Percentiles rank a stretch among this genome's conserved stretches.
phyloP scores from a whole-genome alignment of 2,113 vertebrate species.

The Sinocyclocheilus grahami region DNA sequence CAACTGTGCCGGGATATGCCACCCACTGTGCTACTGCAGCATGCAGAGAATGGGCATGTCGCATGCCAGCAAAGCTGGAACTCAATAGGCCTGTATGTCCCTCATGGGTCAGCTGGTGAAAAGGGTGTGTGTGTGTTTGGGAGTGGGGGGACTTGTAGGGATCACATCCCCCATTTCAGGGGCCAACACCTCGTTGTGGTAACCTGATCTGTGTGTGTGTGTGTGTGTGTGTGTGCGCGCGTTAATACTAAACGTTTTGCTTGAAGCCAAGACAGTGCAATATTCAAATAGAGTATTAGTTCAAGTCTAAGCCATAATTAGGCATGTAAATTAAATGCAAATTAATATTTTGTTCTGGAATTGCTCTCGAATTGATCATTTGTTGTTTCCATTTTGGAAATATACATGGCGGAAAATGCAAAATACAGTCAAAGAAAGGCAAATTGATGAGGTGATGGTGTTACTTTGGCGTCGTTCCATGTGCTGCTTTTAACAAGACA shows the following conservation, averaged over 20 bases:
- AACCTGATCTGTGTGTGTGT: conserved; percentile 38
- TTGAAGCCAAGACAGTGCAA: conserved; percentile 5
- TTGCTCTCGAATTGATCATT: neutral
- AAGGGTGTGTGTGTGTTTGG: conserved; percentile 38
- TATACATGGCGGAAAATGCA: neutral
- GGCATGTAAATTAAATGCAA: neutral
- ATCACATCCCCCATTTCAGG: conserved; percentile 40
- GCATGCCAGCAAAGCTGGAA: conserved; percentile 74
- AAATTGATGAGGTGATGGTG: conserved; percentile 11
- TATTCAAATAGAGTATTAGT: neutral
- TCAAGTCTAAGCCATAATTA: conserved; percentile 1
- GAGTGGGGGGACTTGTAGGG: conserved; percentile 14
- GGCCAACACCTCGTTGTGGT: conserved; percentile 31
- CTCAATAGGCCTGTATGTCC: conserved; percentile 64
- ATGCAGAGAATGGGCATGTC: conserved; percentile 67
- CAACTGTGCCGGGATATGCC: conserved; percentile 75
- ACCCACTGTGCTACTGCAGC: conserved; percentile 73
- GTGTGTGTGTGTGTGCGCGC: neutral
- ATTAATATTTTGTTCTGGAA: neutral
- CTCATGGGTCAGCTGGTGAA: conserved; percentile 49
- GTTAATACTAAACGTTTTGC: conserved; percentile 12
- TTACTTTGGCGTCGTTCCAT: conserved; percentile 20
- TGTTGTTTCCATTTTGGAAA: neutral
- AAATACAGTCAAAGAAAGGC: neutral
- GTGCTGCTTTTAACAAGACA: conserved; percentile 43